Percentiles rank a stretch among this genome's conserved stretches.
Evolutionary conservation across 2,888 invertebrate genomes (phyloP).

Genomic region (Acrocyrtus sp.): DNA sequence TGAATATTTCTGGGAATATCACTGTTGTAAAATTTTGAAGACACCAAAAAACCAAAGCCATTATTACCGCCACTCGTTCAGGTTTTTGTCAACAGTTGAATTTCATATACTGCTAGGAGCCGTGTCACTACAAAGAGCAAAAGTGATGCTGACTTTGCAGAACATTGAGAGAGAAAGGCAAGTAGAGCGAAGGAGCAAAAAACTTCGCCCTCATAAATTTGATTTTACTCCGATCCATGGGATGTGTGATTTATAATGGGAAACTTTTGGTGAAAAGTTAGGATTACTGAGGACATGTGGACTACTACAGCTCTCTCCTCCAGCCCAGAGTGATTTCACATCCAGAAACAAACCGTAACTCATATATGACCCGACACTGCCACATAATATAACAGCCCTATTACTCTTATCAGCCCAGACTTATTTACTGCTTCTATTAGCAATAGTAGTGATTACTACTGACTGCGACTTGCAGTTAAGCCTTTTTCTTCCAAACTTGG

Average conservation of each 20-base stretch:
- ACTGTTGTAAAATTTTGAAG: too few species aligned
- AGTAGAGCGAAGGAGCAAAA: conserved; percentile 5
- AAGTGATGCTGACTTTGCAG: conserved; percentile 4
- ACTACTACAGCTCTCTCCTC: too few species aligned
- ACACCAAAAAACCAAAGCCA: too few species aligned
- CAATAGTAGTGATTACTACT: background rate
- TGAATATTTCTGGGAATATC: background rate
- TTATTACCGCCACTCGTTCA: too few species aligned
- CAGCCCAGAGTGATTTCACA: conserved; percentile 6
- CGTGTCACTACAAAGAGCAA: too few species aligned
- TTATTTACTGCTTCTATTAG: background rate
- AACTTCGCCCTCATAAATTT: conserved; percentile 48
- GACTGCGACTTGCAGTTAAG: too few species aligned
- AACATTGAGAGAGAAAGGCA: conserved; percentile 10
- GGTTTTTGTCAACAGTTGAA: too few species aligned
- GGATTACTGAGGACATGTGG: conserved; percentile 6
- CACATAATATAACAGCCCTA: too few species aligned
- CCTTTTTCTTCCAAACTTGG: too few species aligned
- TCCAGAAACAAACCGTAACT: conserved; percentile 5
- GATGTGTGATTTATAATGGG: conserved; percentile 45
- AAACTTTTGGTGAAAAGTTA: conserved; percentile 40
- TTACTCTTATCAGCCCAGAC: too few species aligned
- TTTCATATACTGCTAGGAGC: too few species aligned
- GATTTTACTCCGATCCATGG: conserved; percentile 43
- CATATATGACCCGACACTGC: background rate